phyloP scores from a whole-genome alignment of 2,888 invertebrate genomes.

The Chelonus formosanus region DNA sequence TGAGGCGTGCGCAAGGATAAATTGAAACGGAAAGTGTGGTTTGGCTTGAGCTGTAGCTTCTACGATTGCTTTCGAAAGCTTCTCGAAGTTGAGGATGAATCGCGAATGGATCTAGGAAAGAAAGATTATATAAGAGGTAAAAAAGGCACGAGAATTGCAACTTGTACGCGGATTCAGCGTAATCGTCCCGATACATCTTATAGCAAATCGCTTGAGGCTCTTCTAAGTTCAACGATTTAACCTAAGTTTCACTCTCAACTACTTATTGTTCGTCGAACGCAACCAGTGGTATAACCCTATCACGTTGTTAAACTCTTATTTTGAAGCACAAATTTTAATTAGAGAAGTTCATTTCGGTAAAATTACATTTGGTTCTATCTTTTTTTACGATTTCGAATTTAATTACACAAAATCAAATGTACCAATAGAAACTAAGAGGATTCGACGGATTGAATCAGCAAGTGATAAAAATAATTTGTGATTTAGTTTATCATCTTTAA shows the following conservation, averaged over 20 bases:
- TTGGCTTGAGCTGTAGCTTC: slow-evolving; percentile 27
- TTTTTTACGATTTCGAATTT: too few species aligned
- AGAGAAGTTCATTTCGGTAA: too few species aligned
- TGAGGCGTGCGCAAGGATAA: slow-evolving; percentile 20
- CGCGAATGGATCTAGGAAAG: not conserved
- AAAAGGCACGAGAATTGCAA: slow-evolving; percentile 25
- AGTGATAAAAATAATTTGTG: too few species aligned
- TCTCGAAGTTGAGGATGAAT: slow-evolving; percentile 2
- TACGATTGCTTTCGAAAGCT: slow-evolving; percentile 15
- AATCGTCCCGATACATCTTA: slow-evolving; percentile 41
- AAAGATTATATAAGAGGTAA: too few species aligned
- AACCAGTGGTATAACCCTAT: not conserved
- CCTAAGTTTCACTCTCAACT: not conserved
- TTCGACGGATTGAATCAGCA: too few species aligned
- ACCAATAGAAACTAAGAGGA: too few species aligned
- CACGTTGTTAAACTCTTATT: too few species aligned
- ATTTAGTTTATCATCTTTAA: too few species aligned
- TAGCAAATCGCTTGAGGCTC: slow-evolving; percentile 35
- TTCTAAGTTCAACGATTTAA: slow-evolving; percentile 8
- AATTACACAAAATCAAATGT: too few species aligned
- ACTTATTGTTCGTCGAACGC: not conserved
- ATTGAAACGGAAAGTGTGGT: slow-evolving; percentile 42
- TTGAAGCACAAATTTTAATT: too few species aligned
- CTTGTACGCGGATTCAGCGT: slow-evolving; percentile 24
- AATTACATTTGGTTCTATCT: too few species aligned